A percentile compares a stretch with the other conserved stretches of the same genome.
phyloP scores from a whole-genome alignment of 2,888 invertebrate species.

The Rhopalosiphum nymphaeae region DNA sequence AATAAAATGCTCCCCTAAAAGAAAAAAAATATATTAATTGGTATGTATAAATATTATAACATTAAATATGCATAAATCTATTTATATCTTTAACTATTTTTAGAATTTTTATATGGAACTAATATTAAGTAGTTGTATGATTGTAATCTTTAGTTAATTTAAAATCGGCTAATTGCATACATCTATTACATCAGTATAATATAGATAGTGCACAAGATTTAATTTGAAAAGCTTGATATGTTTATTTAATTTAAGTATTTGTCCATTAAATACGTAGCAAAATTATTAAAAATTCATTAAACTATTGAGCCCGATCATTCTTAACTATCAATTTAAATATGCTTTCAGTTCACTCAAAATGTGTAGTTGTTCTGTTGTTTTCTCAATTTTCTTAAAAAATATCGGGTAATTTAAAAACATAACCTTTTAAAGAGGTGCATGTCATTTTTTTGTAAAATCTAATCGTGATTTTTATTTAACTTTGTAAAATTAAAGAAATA shows the following conservation, averaged over 20 bases:
- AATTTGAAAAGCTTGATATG: background rate
- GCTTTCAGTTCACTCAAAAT: background rate
- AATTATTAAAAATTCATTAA: background rate
- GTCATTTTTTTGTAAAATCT: no score
- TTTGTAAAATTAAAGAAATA: no score
- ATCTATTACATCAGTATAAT: background rate
- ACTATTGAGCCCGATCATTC: background rate
- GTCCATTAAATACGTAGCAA: background rate
- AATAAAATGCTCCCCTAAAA: conserved; percentile 36
- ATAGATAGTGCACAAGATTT: background rate
- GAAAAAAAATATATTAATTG: background rate
- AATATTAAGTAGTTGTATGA: background rate
- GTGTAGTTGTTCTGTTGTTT: background rate
- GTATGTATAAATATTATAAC: background rate
- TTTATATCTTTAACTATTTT: background rate
- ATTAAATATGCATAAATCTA: background rate
- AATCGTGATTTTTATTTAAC: no score
- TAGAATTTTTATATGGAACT: background rate
- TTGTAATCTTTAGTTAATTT: background rate
- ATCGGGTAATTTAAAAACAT: background rate
- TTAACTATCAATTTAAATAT: background rate
- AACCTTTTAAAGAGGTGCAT: background rate
- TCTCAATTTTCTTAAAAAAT: background rate
- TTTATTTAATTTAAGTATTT: background rate
- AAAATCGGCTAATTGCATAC: no score